Evolutionary conservation across 1,140 invertebrate genomes (phyloP), one percentile per base, ranked within the genome.

Genomic region (Condylostylus longicornis): DNA sequence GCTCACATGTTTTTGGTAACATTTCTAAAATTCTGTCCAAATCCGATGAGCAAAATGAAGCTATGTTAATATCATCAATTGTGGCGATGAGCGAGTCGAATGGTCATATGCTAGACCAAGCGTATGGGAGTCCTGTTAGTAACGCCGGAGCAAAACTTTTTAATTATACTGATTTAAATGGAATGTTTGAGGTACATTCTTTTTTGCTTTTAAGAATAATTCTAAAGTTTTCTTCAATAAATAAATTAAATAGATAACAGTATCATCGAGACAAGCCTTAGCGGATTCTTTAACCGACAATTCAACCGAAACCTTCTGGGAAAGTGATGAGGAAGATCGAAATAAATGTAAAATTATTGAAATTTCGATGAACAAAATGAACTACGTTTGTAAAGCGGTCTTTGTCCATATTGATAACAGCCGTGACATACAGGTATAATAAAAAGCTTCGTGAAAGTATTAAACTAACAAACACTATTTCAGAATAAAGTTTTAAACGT

Each of bases 271-370:
- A 2, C 83, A 82, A 49, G 88, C 88, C 3, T 93, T 97, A 87
- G 76, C 90, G 15, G 79, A 76, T 2, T 90, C 88, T 52, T 67
- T 98, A 6, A 86, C 77, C 0, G 94, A 98, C 59, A 82, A 81
- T 47, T 91, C 87, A 2, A 96, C 90, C 0, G 94, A 98, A 64
- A 98, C 94, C 0, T 98, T 98, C 62, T 98, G 94, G 94, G 94
- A 98, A 64, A 95, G 89, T 40, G 91, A 91, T 3, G 93, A 98
- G 48, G 93, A 97, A 54, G 91, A 96, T 62, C 64, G 81, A 35
- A 91, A 90, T 54, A 89, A 89, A 60, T 78, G 82, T 2, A 94
- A 96, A 56, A 68, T 65, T 2, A 69, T 85, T n/a, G 73, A 68
- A 12, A 62, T 80, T 10, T 60, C 58, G 1, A 53, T 61, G 45